These are phyloP conservation scores for Noctua fimbriata DNA, from an alignment of 2,888 invertebrate species.

Conservation along the genomic window DNA sequence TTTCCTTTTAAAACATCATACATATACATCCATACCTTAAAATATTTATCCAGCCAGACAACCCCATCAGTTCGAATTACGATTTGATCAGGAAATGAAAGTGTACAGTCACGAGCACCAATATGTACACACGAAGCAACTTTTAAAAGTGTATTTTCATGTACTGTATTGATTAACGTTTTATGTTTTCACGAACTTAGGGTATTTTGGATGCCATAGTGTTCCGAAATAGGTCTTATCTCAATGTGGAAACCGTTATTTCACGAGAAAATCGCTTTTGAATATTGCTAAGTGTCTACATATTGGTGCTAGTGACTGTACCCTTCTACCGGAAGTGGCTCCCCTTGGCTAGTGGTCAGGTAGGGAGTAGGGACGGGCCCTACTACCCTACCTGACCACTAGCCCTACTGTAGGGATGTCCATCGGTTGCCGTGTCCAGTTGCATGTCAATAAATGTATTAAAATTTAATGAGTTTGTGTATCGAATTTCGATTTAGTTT, in stretches of 20 bases:
- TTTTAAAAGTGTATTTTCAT: too few relatives aligned
- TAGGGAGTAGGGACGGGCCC: constrained; percentile 22
- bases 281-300: too few relatives aligned
- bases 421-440: constrained; percentile 64
- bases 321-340: constrained; percentile 79
- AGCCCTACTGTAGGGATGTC: constrained; percentile 71
- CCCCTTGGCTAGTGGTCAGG: constrained; percentile 72
- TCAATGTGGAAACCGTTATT: too few relatives aligned
- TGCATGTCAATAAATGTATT: constrained; percentile 57
- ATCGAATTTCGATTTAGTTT: constrained; percentile 67
- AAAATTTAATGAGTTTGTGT: constrained; percentile 60
- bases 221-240: too few relatives aligned
- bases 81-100: constrained; percentile 75
- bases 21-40: constrained; percentile 23
- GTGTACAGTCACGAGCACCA: constrained; percentile 46
- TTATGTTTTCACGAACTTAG: too few relatives aligned
- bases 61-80: constrained; percentile 64
- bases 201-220: too few relatives aligned
- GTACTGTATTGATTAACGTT: too few relatives aligned
- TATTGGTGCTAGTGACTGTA: constrained; percentile 25
- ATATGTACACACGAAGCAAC: too few relatives aligned
- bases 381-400: too few relatives aligned
- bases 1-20: constrained; percentile 18
- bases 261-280: too few relatives aligned
- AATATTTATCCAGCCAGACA: constrained; percentile 32